Evolutionary conservation across 1,140 invertebrate species (phyloP), one percentile per base, ranked within the genome.

Genomic region (Bombus consobrinus): DNA sequence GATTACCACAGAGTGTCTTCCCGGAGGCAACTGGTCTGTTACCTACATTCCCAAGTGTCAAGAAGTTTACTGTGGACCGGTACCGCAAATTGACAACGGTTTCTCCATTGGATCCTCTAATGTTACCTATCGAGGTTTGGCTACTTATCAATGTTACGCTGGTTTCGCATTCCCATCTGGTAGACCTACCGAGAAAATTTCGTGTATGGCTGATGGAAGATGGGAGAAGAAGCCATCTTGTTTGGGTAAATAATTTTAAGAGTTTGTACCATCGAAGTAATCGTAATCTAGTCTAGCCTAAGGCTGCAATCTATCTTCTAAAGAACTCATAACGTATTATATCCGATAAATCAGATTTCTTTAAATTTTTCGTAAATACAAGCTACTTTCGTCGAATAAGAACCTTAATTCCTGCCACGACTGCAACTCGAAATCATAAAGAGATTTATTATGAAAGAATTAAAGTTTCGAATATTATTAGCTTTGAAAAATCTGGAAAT

Each of bases 61-160:
- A 97, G 98, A 99, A 96, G 98, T 99, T 32, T 99, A 99, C 93
- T 99, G 99, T 95, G 98, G 98, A 78, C 98, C 98, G 57, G 98
- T 99, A 41, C 99, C 99, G 81, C 98, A 99, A 96, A 99, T 99
- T 83, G 98, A 99, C 91, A 99, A 99, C 94, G 99, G 99, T 72
- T 99, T 99, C 93, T 99, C 98, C 1, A 98, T 99, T 93, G 98
- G 97, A 73, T 98, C 98, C 2, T 98, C 98, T 0, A 99, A 99
- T 94, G 98, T 99, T 6, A 99, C 98, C 1, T 99, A 98, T 91
- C 96, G 97, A 86, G 99, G 98, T 25, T 96, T 98, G 88, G 98
- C 98, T 39, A 99, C 98, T 87, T 99, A 99, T 94, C 98, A 99
- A 92, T 99, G 99, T 94, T 99, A 99, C 92, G 98, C 98, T 64